Percentiles rank a stretch among this genome's conserved stretches.
phyloP scores from a whole-genome alignment of 2,888 invertebrate genomes.

The Drosophila borborema region DNA sequence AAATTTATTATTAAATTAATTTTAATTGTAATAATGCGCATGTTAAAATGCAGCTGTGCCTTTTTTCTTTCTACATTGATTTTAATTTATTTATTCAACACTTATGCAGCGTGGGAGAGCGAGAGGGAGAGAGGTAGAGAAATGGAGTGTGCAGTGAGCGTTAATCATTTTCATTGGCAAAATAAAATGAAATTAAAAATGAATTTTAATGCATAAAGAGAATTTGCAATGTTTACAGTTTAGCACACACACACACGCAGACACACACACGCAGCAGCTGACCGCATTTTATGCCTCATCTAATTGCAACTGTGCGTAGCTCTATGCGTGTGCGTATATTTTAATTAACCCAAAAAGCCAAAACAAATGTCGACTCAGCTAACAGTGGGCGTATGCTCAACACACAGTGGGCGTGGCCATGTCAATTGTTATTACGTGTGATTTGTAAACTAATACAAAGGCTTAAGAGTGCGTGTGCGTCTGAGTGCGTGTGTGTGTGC shows the following conservation, averaged over 20 bases:
- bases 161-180: slow-evolving; percentile 71
- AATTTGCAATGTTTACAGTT: slow-evolving; percentile 63
- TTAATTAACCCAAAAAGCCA: slow-evolving; percentile 78
- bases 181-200: slow-evolving; percentile 78
- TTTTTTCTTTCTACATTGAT: slow-evolving; percentile 67
- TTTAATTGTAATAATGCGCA: slow-evolving; percentile 82
- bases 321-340: slow-evolving; percentile 42
- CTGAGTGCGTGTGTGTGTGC: slow-evolving; percentile 1
- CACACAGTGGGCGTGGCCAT: slow-evolving; percentile 45
- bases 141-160: slow-evolving; percentile 57
- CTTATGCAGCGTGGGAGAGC: neutral
- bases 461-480: neutral
- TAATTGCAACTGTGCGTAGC: slow-evolving; percentile 49
- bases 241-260: slow-evolving; percentile 25
- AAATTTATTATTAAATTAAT: slow-evolving; percentile 83
- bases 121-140: neutral
- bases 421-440: slow-evolving; percentile 80
- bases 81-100: slow-evolving; percentile 79
- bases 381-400: slow-evolving; percentile 16
- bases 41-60: slow-evolving; percentile 59
- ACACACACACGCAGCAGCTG: slow-evolving; percentile 26
- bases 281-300: slow-evolving; percentile 74
- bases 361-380: slow-evolving; percentile 56
- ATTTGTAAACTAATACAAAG: slow-evolving; percentile 72
- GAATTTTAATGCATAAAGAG: slow-evolving; percentile 64